Evolutionary conservation across 2,113 vertebrate genomes (phyloP), one percentile per base, ranked within the genome.

Genomic region (Epinephelus moara): DNA sequence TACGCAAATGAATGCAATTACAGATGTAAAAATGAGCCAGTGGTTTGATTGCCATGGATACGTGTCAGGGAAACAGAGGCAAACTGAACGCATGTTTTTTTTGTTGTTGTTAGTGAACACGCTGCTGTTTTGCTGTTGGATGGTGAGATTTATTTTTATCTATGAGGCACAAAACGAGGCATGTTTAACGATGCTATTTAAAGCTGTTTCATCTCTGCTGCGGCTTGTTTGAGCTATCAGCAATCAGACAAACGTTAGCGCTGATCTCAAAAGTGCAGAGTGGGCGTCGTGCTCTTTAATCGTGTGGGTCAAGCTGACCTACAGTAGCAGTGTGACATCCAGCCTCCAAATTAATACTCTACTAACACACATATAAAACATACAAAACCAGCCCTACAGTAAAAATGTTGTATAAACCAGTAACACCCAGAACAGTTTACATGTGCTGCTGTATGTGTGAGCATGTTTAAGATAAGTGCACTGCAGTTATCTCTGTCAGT

Each of bases 1-100:
- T 69, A 2, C 57, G 66, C 37, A 78, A 69, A 83, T 0, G 66
- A 82, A 85, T 53, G 42, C 25, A 79, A 88, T 90, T 82, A 63
- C 19, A 49, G 67, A 78, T 52, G 71, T 63, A 57, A 62, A 84
- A 83, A 63, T 37, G 49, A 81, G 53, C 70, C 37, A 19, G 71
- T 40, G 69, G 68, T 77, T 87, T 75, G 64, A 85, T 71, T 67
- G n/a, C 13, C 23, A 45, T 64, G 73, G 68, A 74, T 71, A 23
- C 37, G 47, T 87, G 67, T 74, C 59, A 70, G 15, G 0, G 42
- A 74, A 71, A 70, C 17, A 45, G 50, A 61, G 17, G 10, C 18
- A 49, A 69, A 62, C 33, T 57, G 47, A 82, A 84, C 52, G 70
- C 2, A 3, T 61, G 33, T 55, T 57, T 57, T 83, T 10, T 4